A percentile compares a stretch with the other conserved stretches of the same genome.
Conservation (phyloP, 2,888 invertebrate genomes). For the Aphidoletes aphidimyza region DNA sequence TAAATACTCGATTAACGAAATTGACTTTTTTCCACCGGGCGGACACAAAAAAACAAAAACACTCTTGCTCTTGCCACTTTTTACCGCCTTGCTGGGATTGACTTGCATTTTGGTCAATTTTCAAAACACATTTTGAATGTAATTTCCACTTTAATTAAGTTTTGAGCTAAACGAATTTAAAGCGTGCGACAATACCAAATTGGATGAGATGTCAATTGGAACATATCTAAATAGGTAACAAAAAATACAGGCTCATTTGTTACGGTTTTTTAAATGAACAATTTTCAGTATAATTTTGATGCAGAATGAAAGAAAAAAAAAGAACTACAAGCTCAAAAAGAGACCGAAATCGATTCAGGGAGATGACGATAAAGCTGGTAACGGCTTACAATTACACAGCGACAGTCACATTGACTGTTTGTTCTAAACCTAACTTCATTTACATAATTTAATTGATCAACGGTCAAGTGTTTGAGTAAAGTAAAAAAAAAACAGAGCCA, state of each 20-base stretch:
- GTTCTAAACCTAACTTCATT: neutral
- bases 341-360: neutral
- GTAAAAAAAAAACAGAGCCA: neutral
- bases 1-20: slow-evolving; percentile 39
- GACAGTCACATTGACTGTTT: neutral
- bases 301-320: too few relatives aligned
- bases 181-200: slow-evolving; percentile 39
- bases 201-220: slow-evolving; percentile 35
- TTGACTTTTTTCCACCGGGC: neutral
- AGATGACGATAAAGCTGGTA: neutral
- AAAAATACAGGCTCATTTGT: neutral
- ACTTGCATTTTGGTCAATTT: slow-evolving; percentile 26
- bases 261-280: too few relatives aligned
- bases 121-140: slow-evolving; percentile 33
- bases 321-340: too few relatives aligned
- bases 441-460: slow-evolving; percentile 49
- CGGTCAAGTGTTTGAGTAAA: neutral
- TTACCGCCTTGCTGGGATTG: neutral
- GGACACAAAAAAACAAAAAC: too few relatives aligned
- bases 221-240: neutral
- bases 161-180: slow-evolving; percentile 27
- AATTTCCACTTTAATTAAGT: slow-evolving; percentile 52
- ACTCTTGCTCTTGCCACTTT: neutral
- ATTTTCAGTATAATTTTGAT: too few relatives aligned
- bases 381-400: too few relatives aligned